These are phyloP conservation scores for Phragmatobia fuliginosa DNA, from an alignment of 2,888 invertebrate genomes.

Conservation along the genomic window DNA sequence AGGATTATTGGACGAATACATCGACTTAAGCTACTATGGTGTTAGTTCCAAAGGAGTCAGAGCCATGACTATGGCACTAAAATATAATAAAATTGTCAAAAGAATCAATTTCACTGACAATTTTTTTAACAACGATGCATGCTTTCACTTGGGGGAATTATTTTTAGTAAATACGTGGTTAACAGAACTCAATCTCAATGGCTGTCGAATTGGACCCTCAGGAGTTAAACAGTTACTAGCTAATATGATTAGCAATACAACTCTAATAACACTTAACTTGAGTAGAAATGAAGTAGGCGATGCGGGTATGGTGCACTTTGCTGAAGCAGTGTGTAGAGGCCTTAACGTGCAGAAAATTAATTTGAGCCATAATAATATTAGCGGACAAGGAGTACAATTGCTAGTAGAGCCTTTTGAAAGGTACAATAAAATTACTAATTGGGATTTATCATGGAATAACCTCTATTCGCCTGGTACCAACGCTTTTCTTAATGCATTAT, in stretches of 20 bases:
- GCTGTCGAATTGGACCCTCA: conserved; percentile 69
- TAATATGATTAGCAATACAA: conserved; percentile 56
- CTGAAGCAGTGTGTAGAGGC: conserved; percentile 57
- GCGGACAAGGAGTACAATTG: conserved; percentile 54
- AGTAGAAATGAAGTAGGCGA: conserved; percentile 66
- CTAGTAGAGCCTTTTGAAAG: conserved; percentile 65
- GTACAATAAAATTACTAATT: conserved; percentile 59
- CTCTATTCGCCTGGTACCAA: conserved; percentile 55
- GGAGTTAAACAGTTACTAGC: conserved; percentile 58
- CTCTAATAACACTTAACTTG: conserved; percentile 60
- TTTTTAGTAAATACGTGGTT: conserved; percentile 61
- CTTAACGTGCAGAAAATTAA: conserved; percentile 59
- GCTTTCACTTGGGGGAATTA: conserved; percentile 73
- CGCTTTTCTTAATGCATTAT: conserved; percentile 55
- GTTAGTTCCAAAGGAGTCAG: conserved; percentile 67
- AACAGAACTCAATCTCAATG: conserved; percentile 65
- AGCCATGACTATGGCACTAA: conserved; percentile 69
- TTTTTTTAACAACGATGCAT: conserved; percentile 69
- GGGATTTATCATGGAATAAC: conserved; percentile 75
- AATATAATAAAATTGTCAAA: conserved; percentile 64
- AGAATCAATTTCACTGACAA: conserved; percentile 68
- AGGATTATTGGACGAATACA: conserved; percentile 58
- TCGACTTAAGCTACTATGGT: conserved; percentile 73
- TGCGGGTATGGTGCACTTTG: conserved; percentile 57
- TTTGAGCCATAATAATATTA: conserved; percentile 67